Percentiles rank a stretch among this genome's conserved stretches.
These are phyloP conservation scores for Leptosomus discolor DNA, from an alignment of 2,113 vertebrate genomes.

Conservation along the genomic window DNA sequence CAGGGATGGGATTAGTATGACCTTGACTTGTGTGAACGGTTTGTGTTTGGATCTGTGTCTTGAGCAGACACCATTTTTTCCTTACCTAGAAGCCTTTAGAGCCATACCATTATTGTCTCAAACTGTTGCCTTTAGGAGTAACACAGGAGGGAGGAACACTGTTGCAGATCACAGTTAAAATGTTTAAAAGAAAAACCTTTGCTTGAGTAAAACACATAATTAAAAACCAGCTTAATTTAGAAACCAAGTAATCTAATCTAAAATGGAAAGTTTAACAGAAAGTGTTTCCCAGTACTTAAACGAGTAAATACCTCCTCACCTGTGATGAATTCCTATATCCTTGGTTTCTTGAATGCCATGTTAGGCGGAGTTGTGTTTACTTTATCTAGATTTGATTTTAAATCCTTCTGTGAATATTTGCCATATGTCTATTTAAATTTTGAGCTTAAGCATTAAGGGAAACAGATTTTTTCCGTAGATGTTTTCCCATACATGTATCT, in stretches of 20 bases:
- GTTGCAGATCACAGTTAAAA: neutral
- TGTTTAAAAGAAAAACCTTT: neutral
- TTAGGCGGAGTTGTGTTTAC: neutral
- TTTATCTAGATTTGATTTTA: neutral
- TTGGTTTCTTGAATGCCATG: neutral
- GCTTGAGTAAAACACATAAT: neutral
- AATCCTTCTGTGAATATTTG: neutral
- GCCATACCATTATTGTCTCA: neutral
- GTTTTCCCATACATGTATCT: rapidly evolving
- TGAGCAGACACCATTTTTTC: neutral
- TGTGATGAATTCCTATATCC: neutral
- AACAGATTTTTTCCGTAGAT: neutral
- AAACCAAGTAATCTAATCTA: neutral
- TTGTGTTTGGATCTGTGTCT: neutral
- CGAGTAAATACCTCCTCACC: neutral
- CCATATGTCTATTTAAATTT: neutral
- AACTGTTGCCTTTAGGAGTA: neutral
- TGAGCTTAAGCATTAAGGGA: neutral
- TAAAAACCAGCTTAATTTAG: neutral
- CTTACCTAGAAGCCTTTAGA: neutral
- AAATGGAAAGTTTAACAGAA: neutral
- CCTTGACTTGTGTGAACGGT: neutral
- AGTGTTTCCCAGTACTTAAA: neutral
- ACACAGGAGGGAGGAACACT: rapidly evolving
- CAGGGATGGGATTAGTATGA: neutral